Percentiles rank a stretch among this genome's conserved stretches.
phyloP scores from a whole-genome alignment of 2,888 invertebrate genomes.

The Asteroscopus sphinx region DNA sequence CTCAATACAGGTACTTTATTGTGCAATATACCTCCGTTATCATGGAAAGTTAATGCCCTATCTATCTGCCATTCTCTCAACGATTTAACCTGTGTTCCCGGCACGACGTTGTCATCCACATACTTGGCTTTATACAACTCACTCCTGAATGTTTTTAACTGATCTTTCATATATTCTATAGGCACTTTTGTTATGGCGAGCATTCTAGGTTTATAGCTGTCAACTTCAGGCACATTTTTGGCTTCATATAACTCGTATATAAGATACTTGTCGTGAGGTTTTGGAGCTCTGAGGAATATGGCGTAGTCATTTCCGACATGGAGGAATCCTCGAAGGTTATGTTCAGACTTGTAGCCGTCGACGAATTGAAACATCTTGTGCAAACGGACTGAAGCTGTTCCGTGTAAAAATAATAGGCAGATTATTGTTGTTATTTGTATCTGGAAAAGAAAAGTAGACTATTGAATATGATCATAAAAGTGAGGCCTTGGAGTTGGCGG shows the following conservation, averaged over 20 bases:
- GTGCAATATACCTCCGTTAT: constrained; percentile 53
- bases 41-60: constrained; percentile 62
- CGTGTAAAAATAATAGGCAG: constrained; percentile 47
- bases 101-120: constrained; percentile 71
- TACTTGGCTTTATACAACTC: constrained; percentile 79
- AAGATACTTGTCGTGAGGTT: constrained; percentile 75
- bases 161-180: constrained; percentile 76
- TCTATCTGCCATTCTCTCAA: constrained; percentile 84
- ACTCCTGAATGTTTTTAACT: constrained; percentile 69
- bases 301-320: constrained; percentile 82
- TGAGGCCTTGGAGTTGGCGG: no score
- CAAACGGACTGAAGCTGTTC: constrained; percentile 70
- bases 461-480: no score
- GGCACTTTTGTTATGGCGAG: constrained; percentile 81
- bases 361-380: constrained; percentile 78
- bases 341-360: constrained; percentile 78
- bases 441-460: constrained; percentile 63
- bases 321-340: constrained; percentile 74
- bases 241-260: constrained; percentile 81
- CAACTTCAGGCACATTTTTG: constrained; percentile 68
- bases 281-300: constrained; percentile 73
- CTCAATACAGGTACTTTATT: constrained; percentile 67
- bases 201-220: constrained; percentile 69
- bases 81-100: constrained; percentile 78
- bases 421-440: constrained; percentile 48